A percentile compares a stretch with the other conserved stretches of the same genome.
These are phyloP conservation scores for Lingula anatina DNA, from an alignment of 2,888 invertebrate genomes.

Conservation along the genomic window DNA sequence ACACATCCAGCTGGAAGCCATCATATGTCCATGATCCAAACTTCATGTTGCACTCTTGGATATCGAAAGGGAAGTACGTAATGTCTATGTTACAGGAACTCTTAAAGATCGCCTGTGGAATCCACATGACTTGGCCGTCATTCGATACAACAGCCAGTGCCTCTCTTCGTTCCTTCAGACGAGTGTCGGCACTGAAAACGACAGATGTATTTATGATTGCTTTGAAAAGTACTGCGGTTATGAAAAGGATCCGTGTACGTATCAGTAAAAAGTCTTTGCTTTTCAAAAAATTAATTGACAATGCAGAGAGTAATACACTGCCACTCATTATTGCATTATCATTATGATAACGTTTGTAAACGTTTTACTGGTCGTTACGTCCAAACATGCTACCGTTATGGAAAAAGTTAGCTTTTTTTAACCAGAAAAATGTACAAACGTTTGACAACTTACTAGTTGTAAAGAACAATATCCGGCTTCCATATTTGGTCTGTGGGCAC, in stretches of 20 bases:
- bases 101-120: conserved; percentile 46
- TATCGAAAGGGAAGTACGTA: conserved; percentile 49
- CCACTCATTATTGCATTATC: too few relatives aligned
- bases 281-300: too few relatives aligned
- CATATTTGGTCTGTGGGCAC: conserved; percentile 36
- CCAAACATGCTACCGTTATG: too few relatives aligned
- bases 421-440: too few relatives aligned
- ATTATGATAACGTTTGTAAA: too few relatives aligned
- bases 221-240: too few relatives aligned
- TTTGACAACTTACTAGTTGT: conserved; percentile 46
- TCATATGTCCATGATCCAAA: conserved; percentile 52
- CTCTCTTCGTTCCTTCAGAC: conserved; percentile 48
- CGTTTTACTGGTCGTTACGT: too few relatives aligned
- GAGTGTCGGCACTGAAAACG: conserved; percentile 47
- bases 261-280: too few relatives aligned
- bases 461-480: conserved; percentile 41
- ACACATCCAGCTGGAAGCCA: conserved; percentile 36
- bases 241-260: too few relatives aligned
- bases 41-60: conserved; percentile 48
- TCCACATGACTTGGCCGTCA: conserved; percentile 39
- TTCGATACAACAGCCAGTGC: conserved; percentile 41
- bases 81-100: conserved; percentile 51
- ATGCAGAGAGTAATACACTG: too few relatives aligned
- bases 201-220: too few relatives aligned
- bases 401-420: too few relatives aligned